These are phyloP conservation scores for Drosophila borealis DNA, from an alignment of 2,888 invertebrate species.

Conservation along the genomic window DNA sequence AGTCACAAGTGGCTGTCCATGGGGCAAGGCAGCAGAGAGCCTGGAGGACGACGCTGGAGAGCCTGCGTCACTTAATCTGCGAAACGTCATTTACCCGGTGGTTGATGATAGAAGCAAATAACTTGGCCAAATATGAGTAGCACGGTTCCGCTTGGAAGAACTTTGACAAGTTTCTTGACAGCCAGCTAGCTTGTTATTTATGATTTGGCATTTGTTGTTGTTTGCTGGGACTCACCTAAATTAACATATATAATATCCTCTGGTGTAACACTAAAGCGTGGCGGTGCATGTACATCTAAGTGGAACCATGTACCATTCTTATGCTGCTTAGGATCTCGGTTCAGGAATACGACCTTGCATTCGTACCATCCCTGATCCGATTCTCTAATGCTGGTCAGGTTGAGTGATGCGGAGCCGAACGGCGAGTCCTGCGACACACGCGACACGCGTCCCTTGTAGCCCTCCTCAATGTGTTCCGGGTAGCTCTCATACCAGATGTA, in stretches of 20 bases:
- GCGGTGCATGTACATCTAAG: constrained; percentile 98
- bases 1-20: constrained; percentile 51
- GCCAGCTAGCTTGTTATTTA: constrained; percentile 29
- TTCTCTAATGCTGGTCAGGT: constrained; percentile 96
- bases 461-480: constrained; percentile 97
- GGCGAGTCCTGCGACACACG: constrained; percentile 94
- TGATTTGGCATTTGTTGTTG: constrained; percentile 23
- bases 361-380: constrained; percentile 99
- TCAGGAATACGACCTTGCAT: constrained; percentile 97
- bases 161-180: constrained; percentile 25
- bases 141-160: constrained; percentile 3
- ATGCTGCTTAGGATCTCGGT: constrained; percentile 95
- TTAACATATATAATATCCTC: constrained; percentile 98
- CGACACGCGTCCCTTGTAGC: constrained; percentile 96
- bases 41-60: background rate
- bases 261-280: constrained; percentile 97
- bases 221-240: constrained; percentile 87
- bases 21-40: background rate
- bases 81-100: constrained; percentile 39
- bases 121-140: constrained; percentile 44
- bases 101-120: constrained; percentile 49
- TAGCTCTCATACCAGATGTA: constrained; percentile 99
- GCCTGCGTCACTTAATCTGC: constrained; percentile 53
- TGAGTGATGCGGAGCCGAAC: constrained; percentile 96
- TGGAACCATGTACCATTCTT: constrained; percentile 99